phyloP scores from a whole-genome alignment of 2,113 vertebrate species.

The Mobula birostris region DNA sequence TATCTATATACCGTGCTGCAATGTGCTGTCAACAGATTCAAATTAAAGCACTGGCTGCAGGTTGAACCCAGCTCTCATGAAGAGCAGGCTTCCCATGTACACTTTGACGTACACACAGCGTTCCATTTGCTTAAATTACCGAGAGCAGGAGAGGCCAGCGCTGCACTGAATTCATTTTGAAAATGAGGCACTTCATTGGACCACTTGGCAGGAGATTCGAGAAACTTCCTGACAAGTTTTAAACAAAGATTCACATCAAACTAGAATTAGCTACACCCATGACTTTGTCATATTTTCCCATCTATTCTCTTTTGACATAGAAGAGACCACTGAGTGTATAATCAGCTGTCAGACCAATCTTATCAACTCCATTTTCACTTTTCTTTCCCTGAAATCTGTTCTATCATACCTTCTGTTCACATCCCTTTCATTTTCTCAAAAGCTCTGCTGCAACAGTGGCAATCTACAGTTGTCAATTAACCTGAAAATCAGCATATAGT shows the following conservation, averaged over 20 bases:
- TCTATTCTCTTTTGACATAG: no score
- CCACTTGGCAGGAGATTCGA: background rate
- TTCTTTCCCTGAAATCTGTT: no score
- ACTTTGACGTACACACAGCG: background rate
- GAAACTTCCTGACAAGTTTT: background rate
- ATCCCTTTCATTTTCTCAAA: no score
- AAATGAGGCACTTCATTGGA: no score
- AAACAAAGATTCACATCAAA: background rate
- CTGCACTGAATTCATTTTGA: background rate
- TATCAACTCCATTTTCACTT: no score
- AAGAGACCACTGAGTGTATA: no score
- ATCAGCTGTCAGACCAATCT: no score
- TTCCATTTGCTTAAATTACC: background rate
- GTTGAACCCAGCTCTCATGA: background rate
- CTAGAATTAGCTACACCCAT: background rate
- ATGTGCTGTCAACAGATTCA: background rate
- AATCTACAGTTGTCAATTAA: no score
- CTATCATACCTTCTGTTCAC: no score
- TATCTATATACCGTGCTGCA: background rate
- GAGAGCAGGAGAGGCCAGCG: background rate
- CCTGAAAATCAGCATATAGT: no score
- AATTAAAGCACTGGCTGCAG: background rate
- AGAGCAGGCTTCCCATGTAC: background rate
- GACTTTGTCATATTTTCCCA: no score
- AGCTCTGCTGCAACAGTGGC: no score